A percentile compares a stretch with the other conserved stretches of the same genome.
Conservation (phyloP, 2,888 invertebrate genomes). For the Calameuta idolon region DNA sequence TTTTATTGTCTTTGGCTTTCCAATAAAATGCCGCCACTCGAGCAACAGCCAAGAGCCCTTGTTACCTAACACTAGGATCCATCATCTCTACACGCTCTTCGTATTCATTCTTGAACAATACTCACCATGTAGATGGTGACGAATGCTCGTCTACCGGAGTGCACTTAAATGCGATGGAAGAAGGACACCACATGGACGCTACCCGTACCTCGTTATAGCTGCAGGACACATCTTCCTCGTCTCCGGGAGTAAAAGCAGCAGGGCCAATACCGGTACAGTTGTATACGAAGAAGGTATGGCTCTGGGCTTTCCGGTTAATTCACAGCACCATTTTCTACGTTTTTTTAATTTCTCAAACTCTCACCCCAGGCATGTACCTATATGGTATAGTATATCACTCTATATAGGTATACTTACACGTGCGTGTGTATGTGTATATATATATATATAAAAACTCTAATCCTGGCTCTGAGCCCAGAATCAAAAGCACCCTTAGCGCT, state of each 20-base stretch:
- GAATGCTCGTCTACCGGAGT: neutral
- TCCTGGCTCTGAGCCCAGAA: constrained; percentile 12
- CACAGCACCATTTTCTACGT: constrained; percentile 24
- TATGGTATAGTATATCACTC: neutral
- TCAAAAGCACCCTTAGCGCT: neutral
- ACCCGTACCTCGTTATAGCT: neutral
- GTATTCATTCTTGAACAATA: neutral
- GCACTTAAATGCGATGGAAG: neutral
- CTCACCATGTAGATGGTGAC: neutral
- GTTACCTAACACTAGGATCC: neutral
- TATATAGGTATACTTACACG: neutral
- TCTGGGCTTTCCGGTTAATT: constrained; percentile 32
- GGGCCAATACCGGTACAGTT: neutral
- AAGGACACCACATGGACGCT: neutral
- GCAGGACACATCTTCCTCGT: neutral
- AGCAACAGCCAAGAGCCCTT: neutral
- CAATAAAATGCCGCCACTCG: neutral
- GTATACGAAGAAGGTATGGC: constrained; percentile 1
- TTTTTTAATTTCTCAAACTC: constrained; percentile 25
- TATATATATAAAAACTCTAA: neutral
- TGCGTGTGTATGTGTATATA: neutral
- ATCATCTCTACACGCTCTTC: neutral
- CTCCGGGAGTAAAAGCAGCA: neutral
- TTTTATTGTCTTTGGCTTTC: neutral
- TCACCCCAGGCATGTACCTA: neutral